Base-by-base conservation (phyloP, 2,888 invertebrate species). In the Thelaira solivaga region DNA sequence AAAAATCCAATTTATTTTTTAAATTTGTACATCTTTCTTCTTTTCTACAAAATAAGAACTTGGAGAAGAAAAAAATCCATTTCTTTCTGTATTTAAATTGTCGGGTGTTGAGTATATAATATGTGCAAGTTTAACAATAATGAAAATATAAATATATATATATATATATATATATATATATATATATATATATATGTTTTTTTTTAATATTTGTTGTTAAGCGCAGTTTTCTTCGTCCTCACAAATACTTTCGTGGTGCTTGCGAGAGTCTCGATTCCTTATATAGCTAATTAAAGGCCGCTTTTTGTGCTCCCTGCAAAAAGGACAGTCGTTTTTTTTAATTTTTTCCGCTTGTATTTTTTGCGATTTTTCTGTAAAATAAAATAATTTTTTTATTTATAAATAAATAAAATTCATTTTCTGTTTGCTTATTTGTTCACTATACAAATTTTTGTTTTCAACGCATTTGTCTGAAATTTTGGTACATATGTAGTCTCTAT, bases 231-330 rank as follows among this genome's bases (percentile, higher is more conserved):
- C 89, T 16, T 90, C 90, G 71, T 90, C 90, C 81, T 91, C 91
- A 81, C 89, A 89, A 76, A 90, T 90, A 81, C 90, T 90, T 62
- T 90, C 88, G 81, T 90, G 88, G 75, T 89, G 88, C 81, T 89
- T 90, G n/a, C 89, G 88, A 18, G 89, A 88, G n/a, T 90, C 88
- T 71, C 91, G 90, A 75, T 89, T 89, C 55, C 90, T 86, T 80
- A 91, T 89, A 82, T 91, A 91, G 62, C 88, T 89, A 2, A 90
- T 89, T 3, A 92, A 83, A 2, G 89, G 90, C 43, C 91, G 87
- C 77, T 91, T 89, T 83, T 91, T 91, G 76, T 89, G 90, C 80
- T 91, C 91, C 76, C 90, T 90, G 83, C 91, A 91, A 72, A 91
- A 89, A 11, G 90, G 89, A 69, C 91, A 91, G 31, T 88, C 87